Evolutionary conservation across 2,797 vertebrate species (phyloP), one percentile per base, ranked within the genome.

Genomic region (Choloepus didactylus): DNA sequence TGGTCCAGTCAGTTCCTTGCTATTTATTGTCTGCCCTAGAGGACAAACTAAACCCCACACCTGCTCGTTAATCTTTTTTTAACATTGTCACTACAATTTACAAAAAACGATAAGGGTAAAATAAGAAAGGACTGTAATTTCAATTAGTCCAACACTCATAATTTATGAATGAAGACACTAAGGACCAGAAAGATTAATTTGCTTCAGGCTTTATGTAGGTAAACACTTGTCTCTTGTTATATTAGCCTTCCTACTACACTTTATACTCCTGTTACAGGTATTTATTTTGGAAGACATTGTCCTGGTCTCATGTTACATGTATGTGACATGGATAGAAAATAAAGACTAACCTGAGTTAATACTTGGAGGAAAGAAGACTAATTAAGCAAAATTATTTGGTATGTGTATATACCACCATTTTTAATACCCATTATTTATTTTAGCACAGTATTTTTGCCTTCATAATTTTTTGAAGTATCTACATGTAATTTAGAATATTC

Each of bases 381-480:
- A 1, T 87, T 54, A 87, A 96, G 38, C 85, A 72, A 87, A 83
- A 83, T 67, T 90, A 83, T 87, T 44, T 79, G 49, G n/a, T 84
- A 80, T 35, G 0, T 69, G 29, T 79, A 87, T 84, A 44, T 5
- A 54, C 25, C 67, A 29, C 35, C 70, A 2, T 88, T 92, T 95
- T 92, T 15, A 83, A 11, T 69, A 83, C 11, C 81, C 44, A 64
- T 41, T 66, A 73, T 82, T 75, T 73, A 80, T 94, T 87, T 89
- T 88, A 69, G 46, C 66, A 91, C 29, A 59, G 15, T 81, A 54
- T 69, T 54, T 96, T 87, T 95, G 15, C n/a, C 56, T 86, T 91
- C 23, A 29, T 73, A 54, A 11, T 84, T 88, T 16, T 72, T 94
- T 92, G 67, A 69, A 89, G 10, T 87, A 41, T 23, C 19, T 91